These are phyloP conservation scores for Eustalomyia histrio DNA, from an alignment of 2,888 invertebrate species.

Conservation along the genomic window DNA sequence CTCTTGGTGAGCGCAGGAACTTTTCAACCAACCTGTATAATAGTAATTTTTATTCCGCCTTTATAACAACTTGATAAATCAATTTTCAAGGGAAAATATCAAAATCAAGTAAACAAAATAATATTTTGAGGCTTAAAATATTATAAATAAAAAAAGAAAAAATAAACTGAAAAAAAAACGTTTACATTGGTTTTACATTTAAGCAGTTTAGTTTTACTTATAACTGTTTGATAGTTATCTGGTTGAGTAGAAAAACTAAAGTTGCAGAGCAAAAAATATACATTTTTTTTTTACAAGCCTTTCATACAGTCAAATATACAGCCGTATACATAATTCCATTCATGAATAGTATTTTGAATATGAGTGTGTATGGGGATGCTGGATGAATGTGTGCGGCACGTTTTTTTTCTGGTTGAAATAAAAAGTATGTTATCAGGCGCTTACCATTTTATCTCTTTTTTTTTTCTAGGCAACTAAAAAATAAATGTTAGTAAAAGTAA, in stretches of 20 bases:
- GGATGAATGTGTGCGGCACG: background rate
- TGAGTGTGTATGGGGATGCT: background rate
- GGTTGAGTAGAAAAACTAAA: conserved; percentile 6
- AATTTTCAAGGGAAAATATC: background rate
- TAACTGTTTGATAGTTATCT: conserved; percentile 49
- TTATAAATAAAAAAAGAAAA: background rate
- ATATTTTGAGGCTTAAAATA: background rate
- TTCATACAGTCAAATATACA: conserved; percentile 4
- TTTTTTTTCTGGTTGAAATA: background rate
- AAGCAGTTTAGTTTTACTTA: conserved; percentile 44
- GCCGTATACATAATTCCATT: conserved; percentile 2
- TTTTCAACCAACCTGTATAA: too few species aligned
- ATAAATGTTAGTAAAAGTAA: background rate
- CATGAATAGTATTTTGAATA: background rate
- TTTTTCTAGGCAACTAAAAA: background rate
- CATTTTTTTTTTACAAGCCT: conserved; percentile 7
- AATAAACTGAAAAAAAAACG: conserved; percentile 11
- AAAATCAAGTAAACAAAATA: background rate
- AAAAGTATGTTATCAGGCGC: conserved; percentile 58
- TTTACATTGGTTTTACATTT: conserved; percentile 48
- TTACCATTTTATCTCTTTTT: conserved; percentile 44
- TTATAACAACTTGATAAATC: conserved; percentile 4
- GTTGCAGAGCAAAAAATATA: conserved; percentile 2
- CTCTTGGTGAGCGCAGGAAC: too few species aligned
- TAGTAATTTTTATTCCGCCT: background rate